Evolutionary conservation across 2,113 vertebrate genomes (phyloP).

Genomic region (Chrysochloris asiatica): DNA sequence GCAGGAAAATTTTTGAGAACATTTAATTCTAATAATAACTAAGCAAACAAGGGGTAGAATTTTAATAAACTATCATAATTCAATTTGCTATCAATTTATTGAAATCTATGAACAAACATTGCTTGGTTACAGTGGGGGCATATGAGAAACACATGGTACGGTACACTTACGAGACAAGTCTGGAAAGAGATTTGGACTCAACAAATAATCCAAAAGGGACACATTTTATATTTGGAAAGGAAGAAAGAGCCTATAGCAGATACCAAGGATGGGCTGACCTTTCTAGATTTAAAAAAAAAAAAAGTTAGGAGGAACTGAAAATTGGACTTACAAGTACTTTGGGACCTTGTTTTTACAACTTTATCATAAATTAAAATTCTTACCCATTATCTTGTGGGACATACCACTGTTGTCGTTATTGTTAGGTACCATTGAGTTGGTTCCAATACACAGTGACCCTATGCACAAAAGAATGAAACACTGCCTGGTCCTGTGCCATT

Average conservation of each 20-base stretch:
- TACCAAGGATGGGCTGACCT: not conserved
- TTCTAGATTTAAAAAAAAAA: not conserved
- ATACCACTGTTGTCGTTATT: too few relatives aligned
- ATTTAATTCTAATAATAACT: not conserved
- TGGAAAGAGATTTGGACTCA: not conserved
- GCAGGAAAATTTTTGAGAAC: not conserved
- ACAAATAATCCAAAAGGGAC: not conserved
- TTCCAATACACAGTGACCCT: too few relatives aligned
- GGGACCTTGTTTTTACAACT: not conserved
- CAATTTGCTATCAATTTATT: not conserved
- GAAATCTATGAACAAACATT: not conserved
- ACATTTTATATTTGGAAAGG: not conserved
- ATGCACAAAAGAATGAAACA: too few relatives aligned
- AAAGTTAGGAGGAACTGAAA: not conserved
- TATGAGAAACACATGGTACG: not conserved
- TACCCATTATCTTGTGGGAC: not conserved
- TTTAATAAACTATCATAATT: constrained; percentile 25
- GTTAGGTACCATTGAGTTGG: too few relatives aligned
- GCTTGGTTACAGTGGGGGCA: not conserved
- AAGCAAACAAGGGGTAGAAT: not conserved
- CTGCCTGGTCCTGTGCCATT: too few relatives aligned
- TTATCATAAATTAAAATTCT: not conserved
- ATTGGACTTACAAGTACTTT: not conserved
- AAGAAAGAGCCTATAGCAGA: not conserved
- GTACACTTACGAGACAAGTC: not conserved